These are phyloP conservation scores for Leuciscus idus DNA, from an alignment of 2,113 vertebrate species.

Conservation along the genomic window DNA sequence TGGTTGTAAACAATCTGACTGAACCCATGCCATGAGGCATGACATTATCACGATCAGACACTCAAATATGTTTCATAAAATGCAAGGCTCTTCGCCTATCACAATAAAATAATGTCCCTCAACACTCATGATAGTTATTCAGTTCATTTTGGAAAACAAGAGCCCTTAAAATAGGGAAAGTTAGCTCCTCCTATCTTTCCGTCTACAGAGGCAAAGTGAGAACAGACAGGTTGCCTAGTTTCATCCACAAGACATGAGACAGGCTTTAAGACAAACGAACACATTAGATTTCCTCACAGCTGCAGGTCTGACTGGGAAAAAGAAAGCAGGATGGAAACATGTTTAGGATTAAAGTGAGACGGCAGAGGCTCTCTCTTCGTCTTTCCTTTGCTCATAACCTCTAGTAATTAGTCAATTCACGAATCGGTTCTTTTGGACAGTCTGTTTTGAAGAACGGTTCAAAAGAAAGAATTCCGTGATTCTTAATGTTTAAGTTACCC, in stretches of 20 bases:
- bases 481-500: background rate
- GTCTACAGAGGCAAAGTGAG: background rate
- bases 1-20: background rate
- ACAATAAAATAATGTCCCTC: background rate
- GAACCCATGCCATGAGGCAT: no score
- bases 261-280: background rate
- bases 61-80: background rate
- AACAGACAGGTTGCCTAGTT: background rate
- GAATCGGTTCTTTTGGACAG: background rate
- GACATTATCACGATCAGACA: background rate
- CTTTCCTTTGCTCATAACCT: background rate
- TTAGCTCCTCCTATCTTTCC: conserved; percentile 10
- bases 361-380: background rate
- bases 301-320: background rate
- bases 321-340: background rate
- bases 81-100: background rate
- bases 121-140: background rate
- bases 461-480: background rate
- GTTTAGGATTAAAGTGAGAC: background rate
- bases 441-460: background rate
- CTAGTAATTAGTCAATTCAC: background rate
- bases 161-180: background rate
- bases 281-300: background rate
- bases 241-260: background rate
- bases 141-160: conserved; percentile 7